phyloP scores from a whole-genome alignment of 2,113 vertebrate species.

The Hemibagrus wyckioides region DNA sequence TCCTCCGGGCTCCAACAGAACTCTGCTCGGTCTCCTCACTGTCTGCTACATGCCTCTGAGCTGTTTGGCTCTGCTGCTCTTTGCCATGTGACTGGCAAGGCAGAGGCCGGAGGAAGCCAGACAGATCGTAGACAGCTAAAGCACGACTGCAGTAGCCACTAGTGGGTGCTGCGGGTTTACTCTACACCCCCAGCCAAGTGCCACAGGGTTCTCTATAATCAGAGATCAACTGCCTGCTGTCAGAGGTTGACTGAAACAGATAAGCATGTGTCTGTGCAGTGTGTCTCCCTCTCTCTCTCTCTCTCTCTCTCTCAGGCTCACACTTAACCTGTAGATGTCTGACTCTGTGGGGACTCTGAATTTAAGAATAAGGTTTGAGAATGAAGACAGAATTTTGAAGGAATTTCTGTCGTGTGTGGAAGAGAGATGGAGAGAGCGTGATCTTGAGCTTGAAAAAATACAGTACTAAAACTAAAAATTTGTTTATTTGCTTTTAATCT shows the following conservation, averaged over 20 bases:
- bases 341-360: not conserved
- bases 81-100: conserved; percentile 14
- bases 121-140: not conserved
- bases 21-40: not conserved
- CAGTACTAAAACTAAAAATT: not conserved
- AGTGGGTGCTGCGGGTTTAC: conserved; percentile 34
- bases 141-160: conserved; percentile 16
- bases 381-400: not conserved
- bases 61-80: conserved; percentile 9
- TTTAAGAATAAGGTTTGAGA: not conserved
- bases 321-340: not conserved
- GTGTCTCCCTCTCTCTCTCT: not conserved
- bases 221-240: not conserved
- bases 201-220: not conserved
- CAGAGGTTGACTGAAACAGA: not conserved
- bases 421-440: not conserved
- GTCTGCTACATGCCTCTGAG: conserved; percentile 12
- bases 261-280: not conserved
- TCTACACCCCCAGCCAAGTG: not conserved
- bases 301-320: not conserved
- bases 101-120: not conserved
- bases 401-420: not conserved
- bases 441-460: not conserved
- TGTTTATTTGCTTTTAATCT: not conserved
- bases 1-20: conserved; percentile 21